phyloP scores from a whole-genome alignment of 2,113 vertebrate species.

The Rousettus leschenaultii region DNA sequence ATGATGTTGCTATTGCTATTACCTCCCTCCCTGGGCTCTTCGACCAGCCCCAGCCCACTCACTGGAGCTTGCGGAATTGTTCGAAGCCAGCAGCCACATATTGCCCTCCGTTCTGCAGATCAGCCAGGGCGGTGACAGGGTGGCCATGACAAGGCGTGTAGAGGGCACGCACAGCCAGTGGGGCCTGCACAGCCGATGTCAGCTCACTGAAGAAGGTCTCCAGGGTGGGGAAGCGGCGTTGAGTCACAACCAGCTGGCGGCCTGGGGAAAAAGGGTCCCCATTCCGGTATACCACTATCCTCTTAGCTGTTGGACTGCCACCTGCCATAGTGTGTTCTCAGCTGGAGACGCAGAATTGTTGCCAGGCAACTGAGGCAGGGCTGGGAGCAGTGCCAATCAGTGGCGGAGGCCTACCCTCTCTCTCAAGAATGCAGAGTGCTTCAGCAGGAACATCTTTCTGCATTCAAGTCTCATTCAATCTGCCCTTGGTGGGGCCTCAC shows the following conservation, averaged over 20 bases:
- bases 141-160: conserved; percentile 88
- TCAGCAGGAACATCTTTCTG: background rate
- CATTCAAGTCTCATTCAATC: background rate
- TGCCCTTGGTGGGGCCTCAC: background rate
- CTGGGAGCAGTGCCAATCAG: conserved; percentile 25
- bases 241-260: conserved; percentile 88
- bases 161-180: conserved; percentile 87
- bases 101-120: conserved; percentile 85
- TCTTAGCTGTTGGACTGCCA: conserved; percentile 79
- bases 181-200: conserved; percentile 84
- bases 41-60: conserved; percentile 76
- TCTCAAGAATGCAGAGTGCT: background rate
- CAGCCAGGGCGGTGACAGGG: conserved; percentile 81
- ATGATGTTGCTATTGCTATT: background rate
- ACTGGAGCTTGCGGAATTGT: conserved; percentile 89
- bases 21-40: background rate
- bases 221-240: conserved; percentile 85
- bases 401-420: background rate
- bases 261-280: conserved; percentile 90
- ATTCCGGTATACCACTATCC: conserved; percentile 89
- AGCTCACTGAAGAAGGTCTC: conserved; percentile 91
- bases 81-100: conserved; percentile 94
- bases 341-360: conserved; percentile 46
- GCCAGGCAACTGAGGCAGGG: background rate
- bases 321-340: conserved; percentile 20